Evolutionary conservation across 1,140 invertebrate genomes (phyloP), one percentile per base, ranked within the genome.

Genomic region (Scaptodrosophila lebanonensis): DNA sequence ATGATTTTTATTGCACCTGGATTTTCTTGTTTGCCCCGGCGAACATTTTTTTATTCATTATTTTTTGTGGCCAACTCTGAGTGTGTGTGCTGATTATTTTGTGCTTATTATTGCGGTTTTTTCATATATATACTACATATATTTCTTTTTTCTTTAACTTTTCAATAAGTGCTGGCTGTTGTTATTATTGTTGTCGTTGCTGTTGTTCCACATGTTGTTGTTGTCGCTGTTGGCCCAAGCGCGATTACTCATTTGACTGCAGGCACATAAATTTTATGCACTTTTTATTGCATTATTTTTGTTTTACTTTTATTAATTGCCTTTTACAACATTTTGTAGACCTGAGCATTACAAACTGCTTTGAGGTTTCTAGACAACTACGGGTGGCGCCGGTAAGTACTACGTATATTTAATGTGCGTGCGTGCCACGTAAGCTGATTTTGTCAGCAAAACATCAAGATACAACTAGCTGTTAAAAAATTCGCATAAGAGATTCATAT

Each of bases 161-260:
- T 70, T 82, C 69, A 82, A 82, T 82, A 82, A 82, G 70, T 82
- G 65, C 60, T 44, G 69, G 65, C 56, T 59, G 64, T 57, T 72
- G n/a, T n/a, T n/a, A n/a, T n/a, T n/a, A n/a, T n/a, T n/a, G n/a
- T n/a, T n/a, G n/a, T n/a, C n/a, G n/a, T 79, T 79, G 69, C 72
- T 64, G 66, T 62, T 56, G 52, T 56, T 40, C 30, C 48, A 44
- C 39, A 39, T 38, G 30, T 51, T 61, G 36, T 42, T 48, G 54
- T 56, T 59, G 54, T 53, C 65, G 54, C 59, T 47, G 18, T 33
- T 54, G 56, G 42, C 25, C 32, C 75, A 70, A 51, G 57, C n/a
- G n/a, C 76, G 75, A 82, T 82, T 82, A 82, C 76, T 82, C 75
- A 82, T 82, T 82, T 82, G 75, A 83, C 76, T 82, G 75, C 66